These are phyloP conservation scores for Haemorhous mexicanus DNA, from an alignment of 2,113 vertebrate genomes.

Conservation along the genomic window DNA sequence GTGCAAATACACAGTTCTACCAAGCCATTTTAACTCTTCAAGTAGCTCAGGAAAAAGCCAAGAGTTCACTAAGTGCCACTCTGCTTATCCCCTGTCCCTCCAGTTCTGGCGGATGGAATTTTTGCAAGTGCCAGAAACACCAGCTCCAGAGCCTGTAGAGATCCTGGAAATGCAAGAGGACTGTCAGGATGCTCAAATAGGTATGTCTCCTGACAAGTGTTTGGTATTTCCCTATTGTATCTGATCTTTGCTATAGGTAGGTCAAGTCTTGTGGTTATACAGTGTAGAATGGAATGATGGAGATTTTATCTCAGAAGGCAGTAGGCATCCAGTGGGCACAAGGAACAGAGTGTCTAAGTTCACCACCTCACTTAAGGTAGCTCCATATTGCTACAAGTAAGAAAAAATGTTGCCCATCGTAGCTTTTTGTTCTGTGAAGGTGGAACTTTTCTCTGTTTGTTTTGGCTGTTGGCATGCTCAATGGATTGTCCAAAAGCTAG, in stretches of 20 bases:
- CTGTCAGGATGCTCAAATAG: conserved; percentile 89
- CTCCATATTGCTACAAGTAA: neutral
- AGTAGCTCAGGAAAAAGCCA: neutral
- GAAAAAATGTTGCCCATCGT: neutral
- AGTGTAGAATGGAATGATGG: neutral
- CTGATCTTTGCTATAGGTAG: accelerated
- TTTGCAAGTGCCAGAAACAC: conserved; percentile 97
- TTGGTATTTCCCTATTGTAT: neutral
- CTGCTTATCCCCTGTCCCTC: neutral
- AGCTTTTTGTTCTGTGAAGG: neutral
- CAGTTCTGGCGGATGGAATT: conserved; percentile 99
- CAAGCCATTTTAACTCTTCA: neutral
- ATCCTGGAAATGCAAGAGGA: conserved; percentile 87
- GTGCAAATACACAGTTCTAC: neutral
- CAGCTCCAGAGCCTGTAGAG: conserved; percentile 88
- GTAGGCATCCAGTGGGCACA: neutral
- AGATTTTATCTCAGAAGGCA: neutral
- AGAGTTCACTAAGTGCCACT: neutral
- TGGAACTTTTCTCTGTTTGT: neutral
- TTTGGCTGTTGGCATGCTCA: neutral
- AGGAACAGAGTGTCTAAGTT: neutral
- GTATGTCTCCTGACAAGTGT: conserved; percentile 64
- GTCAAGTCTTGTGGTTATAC: neutral
- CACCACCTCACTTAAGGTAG: neutral
- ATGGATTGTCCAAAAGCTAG: neutral